These are phyloP conservation scores for Pachycephus smyrnensis DNA, from an alignment of 2,888 invertebrate genomes.

Conservation along the genomic window DNA sequence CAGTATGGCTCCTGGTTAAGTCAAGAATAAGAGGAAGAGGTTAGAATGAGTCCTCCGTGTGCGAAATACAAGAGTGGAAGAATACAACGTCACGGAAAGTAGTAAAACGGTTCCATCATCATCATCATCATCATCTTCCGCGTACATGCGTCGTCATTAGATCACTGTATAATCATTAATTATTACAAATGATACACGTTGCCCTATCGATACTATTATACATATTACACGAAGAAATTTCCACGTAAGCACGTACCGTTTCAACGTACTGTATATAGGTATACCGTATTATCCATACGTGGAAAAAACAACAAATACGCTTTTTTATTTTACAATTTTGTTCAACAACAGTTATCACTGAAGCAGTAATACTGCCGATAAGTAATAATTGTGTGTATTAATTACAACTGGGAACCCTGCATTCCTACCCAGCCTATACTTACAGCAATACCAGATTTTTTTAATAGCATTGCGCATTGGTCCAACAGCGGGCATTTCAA, in stretches of 20 bases:
- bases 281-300: not conserved
- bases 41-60: not conserved
- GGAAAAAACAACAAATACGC: not conserved
- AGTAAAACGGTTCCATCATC: slow-evolving; percentile 9
- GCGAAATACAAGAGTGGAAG: not conserved
- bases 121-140: slow-evolving; percentile 22
- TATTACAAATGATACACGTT: not conserved
- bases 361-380: not conserved
- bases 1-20: slow-evolving; percentile 4
- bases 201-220: not conserved
- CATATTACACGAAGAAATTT: not conserved
- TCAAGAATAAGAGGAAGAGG: slow-evolving; percentile 5
- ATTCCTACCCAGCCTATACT: not conserved
- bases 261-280: not conserved
- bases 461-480: not conserved
- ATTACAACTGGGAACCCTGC: not conserved
- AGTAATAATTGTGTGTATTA: not conserved
- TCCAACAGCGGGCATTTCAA: not conserved
- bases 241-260: not conserved
- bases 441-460: not conserved
- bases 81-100: not conserved
- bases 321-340: not conserved
- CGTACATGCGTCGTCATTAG: slow-evolving; percentile 35
- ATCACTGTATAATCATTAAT: slow-evolving; percentile 19
- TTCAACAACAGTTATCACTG: not conserved